Conservation (phyloP, 2,888 invertebrate species). For the Lacanobia oleracea region DNA sequence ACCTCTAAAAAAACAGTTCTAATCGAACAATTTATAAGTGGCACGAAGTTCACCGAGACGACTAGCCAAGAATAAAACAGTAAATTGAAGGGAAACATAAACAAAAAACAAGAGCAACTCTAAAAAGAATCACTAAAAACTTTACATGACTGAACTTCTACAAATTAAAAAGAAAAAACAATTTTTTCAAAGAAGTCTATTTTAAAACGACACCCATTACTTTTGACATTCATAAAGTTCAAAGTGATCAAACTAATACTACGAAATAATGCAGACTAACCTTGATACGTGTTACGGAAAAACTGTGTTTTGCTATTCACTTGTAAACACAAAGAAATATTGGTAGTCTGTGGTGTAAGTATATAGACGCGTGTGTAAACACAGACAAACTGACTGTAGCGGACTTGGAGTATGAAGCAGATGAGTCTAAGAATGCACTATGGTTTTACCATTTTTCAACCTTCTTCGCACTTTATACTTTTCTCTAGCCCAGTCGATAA, state of each 20-base stretch:
- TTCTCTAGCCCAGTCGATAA: too few species aligned
- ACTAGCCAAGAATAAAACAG: not conserved
- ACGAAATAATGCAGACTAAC: slow-evolving; percentile 26
- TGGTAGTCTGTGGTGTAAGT: slow-evolving; percentile 34
- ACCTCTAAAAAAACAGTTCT: too few species aligned
- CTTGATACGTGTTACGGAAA: slow-evolving; percentile 33
- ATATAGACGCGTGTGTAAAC: slow-evolving; percentile 42
- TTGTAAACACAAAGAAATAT: slow-evolving; percentile 47
- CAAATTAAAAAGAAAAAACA: slow-evolving; percentile 15
- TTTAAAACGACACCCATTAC: slow-evolving; percentile 31
- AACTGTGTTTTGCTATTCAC: slow-evolving; percentile 34
- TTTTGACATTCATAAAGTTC: slow-evolving; percentile 44
- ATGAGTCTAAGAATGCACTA: not conserved
- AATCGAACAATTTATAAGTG: too few species aligned
- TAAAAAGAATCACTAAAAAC: slow-evolving; percentile 1
- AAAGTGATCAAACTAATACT: slow-evolving; percentile 13
- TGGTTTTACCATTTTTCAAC: not conserved
- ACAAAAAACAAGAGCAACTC: not conserved
- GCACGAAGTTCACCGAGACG: too few species aligned
- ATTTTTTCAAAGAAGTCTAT: slow-evolving; percentile 7
- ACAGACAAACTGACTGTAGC: slow-evolving; percentile 18
- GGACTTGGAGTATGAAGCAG: slow-evolving; percentile 23
- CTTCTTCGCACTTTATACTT: too few species aligned
- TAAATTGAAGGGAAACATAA: not conserved
- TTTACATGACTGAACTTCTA: slow-evolving; percentile 3